Percentiles rank a stretch among this genome's conserved stretches.
phyloP scores from a whole-genome alignment of 1,140 invertebrate genomes.

The Aphidius ervi region DNA sequence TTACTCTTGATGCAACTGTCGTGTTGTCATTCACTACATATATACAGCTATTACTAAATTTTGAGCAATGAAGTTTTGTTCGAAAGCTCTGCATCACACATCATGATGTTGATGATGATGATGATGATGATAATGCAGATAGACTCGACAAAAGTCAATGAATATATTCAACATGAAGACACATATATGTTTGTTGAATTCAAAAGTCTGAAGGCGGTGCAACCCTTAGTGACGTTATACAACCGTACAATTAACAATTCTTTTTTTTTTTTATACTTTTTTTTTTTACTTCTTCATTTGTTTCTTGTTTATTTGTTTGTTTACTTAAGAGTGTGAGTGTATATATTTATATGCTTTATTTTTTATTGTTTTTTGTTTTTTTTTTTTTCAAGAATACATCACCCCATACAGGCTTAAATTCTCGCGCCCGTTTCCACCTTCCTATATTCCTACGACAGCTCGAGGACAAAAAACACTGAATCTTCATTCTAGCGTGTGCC shows the following conservation, averaged over 20 bases:
- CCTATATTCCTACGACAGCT: conserved; percentile 28
- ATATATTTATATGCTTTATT: no score
- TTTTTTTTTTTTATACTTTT: not conserved
- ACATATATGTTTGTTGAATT: not conserved
- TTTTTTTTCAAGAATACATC: conserved; percentile 3
- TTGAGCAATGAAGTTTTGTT: conserved; percentile 35
- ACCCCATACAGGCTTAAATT: conserved; percentile 37
- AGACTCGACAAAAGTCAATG: conserved; percentile 1
- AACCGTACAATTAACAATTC: conserved; percentile 50
- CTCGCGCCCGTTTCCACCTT: conserved; percentile 35
- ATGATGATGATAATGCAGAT: no score
- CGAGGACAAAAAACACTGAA: conserved; percentile 49
- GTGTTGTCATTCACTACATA: conserved; percentile 10
- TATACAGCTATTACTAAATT: conserved; percentile 28
- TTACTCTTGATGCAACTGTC: conserved; percentile 7
- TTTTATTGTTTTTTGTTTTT: not conserved
- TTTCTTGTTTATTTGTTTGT: conserved; percentile 29
- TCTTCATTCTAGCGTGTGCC: conserved; percentile 48
- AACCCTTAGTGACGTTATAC: conserved; percentile 31
- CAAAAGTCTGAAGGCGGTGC: conserved; percentile 7
- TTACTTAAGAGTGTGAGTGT: no score
- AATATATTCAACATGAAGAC: conserved; percentile 13
- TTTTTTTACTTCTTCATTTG: conserved; percentile 11
- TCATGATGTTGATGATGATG: not conserved
- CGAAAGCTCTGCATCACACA: conserved; percentile 23